phyloP scores from a whole-genome alignment of 2,113 vertebrate species.

The Etheostoma spectabile region DNA sequence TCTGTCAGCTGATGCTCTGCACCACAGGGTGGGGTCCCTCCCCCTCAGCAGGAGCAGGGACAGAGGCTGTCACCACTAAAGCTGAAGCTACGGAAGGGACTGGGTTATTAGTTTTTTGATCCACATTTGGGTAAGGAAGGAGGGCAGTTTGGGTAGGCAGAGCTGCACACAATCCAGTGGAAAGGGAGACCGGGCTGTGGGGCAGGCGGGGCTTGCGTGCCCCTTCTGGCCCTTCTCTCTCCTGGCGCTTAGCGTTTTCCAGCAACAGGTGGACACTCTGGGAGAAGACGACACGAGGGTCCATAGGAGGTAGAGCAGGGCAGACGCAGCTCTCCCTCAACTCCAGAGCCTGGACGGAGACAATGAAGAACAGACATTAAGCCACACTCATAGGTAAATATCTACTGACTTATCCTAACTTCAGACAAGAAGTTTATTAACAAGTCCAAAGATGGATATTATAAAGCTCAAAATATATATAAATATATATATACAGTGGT shows the following conservation, averaged over 20 bases:
- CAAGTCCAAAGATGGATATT: not conserved
- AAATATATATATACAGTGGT: too few species aligned
- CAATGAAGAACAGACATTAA: not conserved
- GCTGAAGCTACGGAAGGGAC: slow-evolving; percentile 6
- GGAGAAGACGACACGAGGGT: slow-evolving; percentile 90
- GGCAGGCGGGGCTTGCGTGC: not conserved
- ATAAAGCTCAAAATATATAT: too few species aligned
- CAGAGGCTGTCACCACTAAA: not conserved
- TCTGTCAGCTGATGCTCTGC: slow-evolving; percentile 26
- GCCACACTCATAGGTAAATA: not conserved
- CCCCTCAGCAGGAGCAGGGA: slow-evolving; percentile 4
- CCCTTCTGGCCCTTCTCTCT: slow-evolving; percentile 10
- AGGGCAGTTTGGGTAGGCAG: slow-evolving; percentile 30
- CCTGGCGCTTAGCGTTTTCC: slow-evolving; percentile 70
- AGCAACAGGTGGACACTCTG: slow-evolving; percentile 84
- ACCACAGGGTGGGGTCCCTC: not conserved
- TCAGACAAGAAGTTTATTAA: not conserved
- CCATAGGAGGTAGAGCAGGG: slow-evolving; percentile 87
- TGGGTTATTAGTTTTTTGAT: slow-evolving; percentile 4
- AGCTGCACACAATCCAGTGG: slow-evolving; percentile 31
- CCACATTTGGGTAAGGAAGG: not conserved
- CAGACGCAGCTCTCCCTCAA: slow-evolving; percentile 91
- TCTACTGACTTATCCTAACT: not conserved
- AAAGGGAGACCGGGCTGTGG: not conserved
- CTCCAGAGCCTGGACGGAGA: slow-evolving; percentile 89